Base-by-base conservation (phyloP, 1,140 invertebrate species). In the Apocrypta bakeri region DNA sequence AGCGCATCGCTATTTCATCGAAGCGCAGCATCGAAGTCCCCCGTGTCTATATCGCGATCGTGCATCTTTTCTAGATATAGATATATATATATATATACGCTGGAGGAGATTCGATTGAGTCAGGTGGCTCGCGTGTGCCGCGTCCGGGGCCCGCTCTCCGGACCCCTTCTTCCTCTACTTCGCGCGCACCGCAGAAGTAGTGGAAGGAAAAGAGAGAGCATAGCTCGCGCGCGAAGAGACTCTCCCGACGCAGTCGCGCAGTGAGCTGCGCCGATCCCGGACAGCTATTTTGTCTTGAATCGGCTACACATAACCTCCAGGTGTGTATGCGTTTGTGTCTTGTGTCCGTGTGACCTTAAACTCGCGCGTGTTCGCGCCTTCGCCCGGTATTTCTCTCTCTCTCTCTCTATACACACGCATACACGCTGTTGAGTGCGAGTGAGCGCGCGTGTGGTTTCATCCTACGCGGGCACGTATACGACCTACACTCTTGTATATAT, bases 331-430 rank as follows among this genome's bases (percentile, higher is more conserved):
- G n/a, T n/a, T n/a, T n/a, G n/a, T n/a, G n/a, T n/a, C n/a, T n/a
- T n/a, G n/a, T n/a, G n/a, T n/a, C n/a, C n/a, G n/a, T 27, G 63
- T 9, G 66, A 69, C 66, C 64, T 69, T 56, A 69, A 79, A 79
- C 27, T 31, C 64, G 48, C 68, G 69, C 42, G n/a, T n/a, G 42
- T 0, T 27, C 29, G 66, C 24, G 56, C 78, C 68, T 80, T 80
- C 48, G 48, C 69, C 68, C 68, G 9, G 68, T 42, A 8, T 69
- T 27, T 31, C 61, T 9, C 2, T 9, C 11, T n/a, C 56, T 7
- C 48, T 31, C 27, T 2, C 40, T 27, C 27, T 24, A n/a, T n/a
- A n/a, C n/a, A n/a, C n/a, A n/a, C n/a, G n/a, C n/a, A n/a, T n/a
- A n/a, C n/a, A n/a, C n/a, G n/a, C n/a, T n/a, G n/a, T n/a, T n/a